phyloP scores from a whole-genome alignment of 2,797 vertebrate genomes.

The Acanthornis magna region DNA sequence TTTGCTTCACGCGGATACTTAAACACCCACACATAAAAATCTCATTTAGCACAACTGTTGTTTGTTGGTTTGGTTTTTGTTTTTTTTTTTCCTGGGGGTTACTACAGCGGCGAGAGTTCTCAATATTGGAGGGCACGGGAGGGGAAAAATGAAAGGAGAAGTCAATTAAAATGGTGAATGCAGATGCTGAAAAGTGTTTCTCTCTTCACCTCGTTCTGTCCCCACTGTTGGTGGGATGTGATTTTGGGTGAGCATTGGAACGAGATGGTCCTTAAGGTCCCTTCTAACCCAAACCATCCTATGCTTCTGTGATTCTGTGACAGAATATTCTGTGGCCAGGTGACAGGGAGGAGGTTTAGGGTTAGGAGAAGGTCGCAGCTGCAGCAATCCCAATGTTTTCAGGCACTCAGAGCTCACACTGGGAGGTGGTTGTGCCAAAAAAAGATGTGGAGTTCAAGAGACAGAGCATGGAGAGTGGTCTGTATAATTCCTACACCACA shows the following conservation, averaged over 20 bases:
- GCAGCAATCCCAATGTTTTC: accelerated
- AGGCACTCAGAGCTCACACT: neutral
- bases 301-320: accelerated
- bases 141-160: neutral
- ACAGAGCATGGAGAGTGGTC: accelerated
- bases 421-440: neutral
- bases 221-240: neutral
- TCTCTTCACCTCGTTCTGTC: neutral
- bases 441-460: neutral
- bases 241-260: neutral
- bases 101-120: neutral
- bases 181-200: neutral
- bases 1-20: neutral
- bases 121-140: neutral
- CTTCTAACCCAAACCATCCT: neutral
- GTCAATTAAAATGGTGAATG: neutral
- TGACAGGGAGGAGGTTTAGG: neutral
- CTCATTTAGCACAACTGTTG: neutral
- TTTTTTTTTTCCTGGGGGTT: neutral
- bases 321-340: neutral
- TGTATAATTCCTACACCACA: neutral
- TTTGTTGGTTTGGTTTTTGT: neutral
- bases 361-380: neutral
- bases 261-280: neutral
- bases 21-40: slow-evolving; percentile 37